Evolutionary conservation across 2,113 vertebrate genomes (phyloP), one percentile per base, ranked within the genome.

Genomic region (Psittacara wagleri): DNA sequence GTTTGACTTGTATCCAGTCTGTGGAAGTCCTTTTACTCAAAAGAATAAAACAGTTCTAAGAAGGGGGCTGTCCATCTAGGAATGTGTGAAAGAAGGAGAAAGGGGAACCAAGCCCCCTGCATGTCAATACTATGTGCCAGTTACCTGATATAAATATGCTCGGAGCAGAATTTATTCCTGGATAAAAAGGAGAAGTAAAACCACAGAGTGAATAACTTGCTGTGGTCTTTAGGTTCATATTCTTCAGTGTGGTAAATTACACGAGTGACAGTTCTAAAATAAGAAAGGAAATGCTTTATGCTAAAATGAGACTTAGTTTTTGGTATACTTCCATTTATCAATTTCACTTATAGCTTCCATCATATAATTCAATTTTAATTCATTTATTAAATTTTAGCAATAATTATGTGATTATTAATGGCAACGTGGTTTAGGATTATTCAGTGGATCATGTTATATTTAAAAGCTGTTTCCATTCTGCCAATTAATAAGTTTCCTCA

Each of bases 401-500:
- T 54, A 10, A 66, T 4, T 80, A 86, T 57, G 57, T 19, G n/a
- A 3, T 69, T 39, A 24, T 23, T 94, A 51, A 41, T 78, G 59
- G 28, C 15, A 54, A 4, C 1, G 2, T 51, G 25, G 9, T 0
- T 94, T 68, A 39, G 33, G 43, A 48, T 77, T 59, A 39, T 54
- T 76, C 39, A 46, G 12, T 16, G 16, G 14, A 54, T 10, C 1
- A 0, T 64, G 17, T 35, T 78, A 76, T 72, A 82, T 96, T 89
- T 91, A 90, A 48, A 63, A 59, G 17, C 25, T 29, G 33, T 90
- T 62, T 48, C 31, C 11, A 63, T 41, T 86, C 49, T 94, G 55
- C 27, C 52, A 67, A 73, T 63, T 90, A 95, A 91, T 84, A 83
- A 7, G 6, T 90, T 88, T 87, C 80, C 62, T 83, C 37, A 35